Conservation (phyloP, 2,888 invertebrate species). For the Clanis bilineata region DNA sequence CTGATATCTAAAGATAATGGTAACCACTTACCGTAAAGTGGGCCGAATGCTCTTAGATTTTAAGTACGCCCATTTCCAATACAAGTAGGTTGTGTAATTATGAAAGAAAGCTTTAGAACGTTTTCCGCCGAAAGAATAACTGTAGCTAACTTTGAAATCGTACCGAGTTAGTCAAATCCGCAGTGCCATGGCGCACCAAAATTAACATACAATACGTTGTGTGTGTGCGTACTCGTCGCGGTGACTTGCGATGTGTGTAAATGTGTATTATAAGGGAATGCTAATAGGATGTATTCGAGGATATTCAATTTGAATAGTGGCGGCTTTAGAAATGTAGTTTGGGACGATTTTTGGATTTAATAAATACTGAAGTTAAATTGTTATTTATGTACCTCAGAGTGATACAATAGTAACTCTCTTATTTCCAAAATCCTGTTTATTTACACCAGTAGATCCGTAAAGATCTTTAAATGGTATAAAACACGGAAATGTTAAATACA, state of each 20-base stretch:
- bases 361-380: no score
- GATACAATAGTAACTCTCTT: no score
- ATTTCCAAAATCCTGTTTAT: no score
- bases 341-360: not conserved
- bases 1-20: no score
- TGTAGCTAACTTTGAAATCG: slow-evolving; percentile 10
- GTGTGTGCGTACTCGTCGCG: not conserved
- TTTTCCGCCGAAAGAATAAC: not conserved
- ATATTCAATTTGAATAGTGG: not conserved
- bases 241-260: not conserved
- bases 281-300: slow-evolving; percentile 4
- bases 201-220: slow-evolving; percentile 14
- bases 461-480: no score
- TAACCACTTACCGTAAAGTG: no score
- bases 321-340: not conserved
- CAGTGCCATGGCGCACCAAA: slow-evolving; percentile 31
- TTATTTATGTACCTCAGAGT: no score
- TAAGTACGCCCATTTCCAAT: no score
- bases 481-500: no score
- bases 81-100: not conserved
- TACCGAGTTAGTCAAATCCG: slow-evolving; percentile 6
- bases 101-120: not conserved
- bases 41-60: no score
- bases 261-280: slow-evolving; percentile 18
- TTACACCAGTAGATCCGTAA: no score